Evolutionary conservation across 2,797 vertebrate species (phyloP), one percentile per base, ranked within the genome.

Genomic region (Agapornis canus): DNA sequence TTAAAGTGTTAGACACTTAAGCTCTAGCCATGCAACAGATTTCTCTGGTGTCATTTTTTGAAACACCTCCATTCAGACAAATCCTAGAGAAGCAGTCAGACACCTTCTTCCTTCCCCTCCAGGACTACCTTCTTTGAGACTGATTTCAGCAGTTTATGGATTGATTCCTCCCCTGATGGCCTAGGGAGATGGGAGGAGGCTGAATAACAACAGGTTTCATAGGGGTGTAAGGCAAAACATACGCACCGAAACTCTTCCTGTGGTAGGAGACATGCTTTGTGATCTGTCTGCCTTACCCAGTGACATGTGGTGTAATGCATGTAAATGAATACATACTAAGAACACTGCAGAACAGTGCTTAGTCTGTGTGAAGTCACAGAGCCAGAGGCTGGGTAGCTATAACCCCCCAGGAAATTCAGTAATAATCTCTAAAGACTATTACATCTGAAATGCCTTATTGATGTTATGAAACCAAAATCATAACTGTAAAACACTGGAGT

Each of bases 391-490:
- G 54, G 90, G 68, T 43, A 72, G 23, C 73, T 94, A 35, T 85
- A 92, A 87, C 68, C 40, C 82, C 93, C 32, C 42, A 85, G 66
- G 78, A 84, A 78, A 69, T 72, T 92, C 68, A 89, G 77, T 63
- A 88, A 81, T 79, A 95, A 94, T 49, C 61, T 40, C 81, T 82
- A 60, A 86, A 87, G 77, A 84, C 45, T 64, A 66, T 65, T 85
- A 26, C 61, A 31, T 69, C 54, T 56, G 43, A 81, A 95, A 86
- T 86, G 29, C 10, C 31, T 81, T 92, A 42, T 51, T 88, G 59
- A 17, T 82, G 47, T 91, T 92, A 87, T 12, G 29, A 87, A 92
- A 93, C 63, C 32, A 45, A 90, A 91, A 93, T 93, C 68, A 22
- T 91, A 92, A 31, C 68, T 57, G 70, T 73, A 70, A 80, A 92